Base-by-base conservation (phyloP, 1,140 invertebrate genomes). In the Diuraphis noxia region DNA sequence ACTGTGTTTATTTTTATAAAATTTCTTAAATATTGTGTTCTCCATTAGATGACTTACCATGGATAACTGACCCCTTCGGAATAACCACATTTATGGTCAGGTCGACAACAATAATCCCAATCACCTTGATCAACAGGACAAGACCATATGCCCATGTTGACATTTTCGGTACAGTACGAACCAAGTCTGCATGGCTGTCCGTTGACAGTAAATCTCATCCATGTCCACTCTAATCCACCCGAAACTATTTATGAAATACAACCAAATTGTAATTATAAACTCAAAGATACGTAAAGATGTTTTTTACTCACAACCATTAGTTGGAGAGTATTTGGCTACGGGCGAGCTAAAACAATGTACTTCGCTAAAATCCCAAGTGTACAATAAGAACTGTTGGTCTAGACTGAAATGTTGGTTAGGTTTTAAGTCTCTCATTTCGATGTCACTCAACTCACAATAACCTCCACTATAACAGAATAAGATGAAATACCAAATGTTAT, bases 91-190 rank as follows among this genome's bases (percentile, higher is more conserved):
- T 96, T 95, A 93, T 97, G 96, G 87, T 95, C 95, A n/a, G 96
- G 96, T 88, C 96, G 95, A 93, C 97, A 97, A 92, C 97, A 97
- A 93, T 97, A 97, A 93, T 97, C 96, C 97, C 96, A 97, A 56
- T 95, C 94, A 92, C 96, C 96, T 30, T 95, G 96, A 92, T 97
- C 96, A 3, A 96, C 95, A 92, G 97, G 96, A 92, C 97, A 97
- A 38, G 95, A 96, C 96, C 96, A 97, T 93, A 97, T 96, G 1
- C 96, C 96, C 6, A 95, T 95, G 6, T 96, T 94, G n/a, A 94
- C 93, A 93, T 97, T 97, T 93, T 95, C 95, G 77, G 95, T 95
- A 92, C 97, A 97, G 0, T 94, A 94, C 0, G 96, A 96, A 25
- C 96, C 96, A 46, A 94, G 93, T n/a, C 95, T 95, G 92, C 97